These are phyloP conservation scores for Austrolebias charrua DNA, from an alignment of 2,797 vertebrate genomes.

Conservation along the genomic window DNA sequence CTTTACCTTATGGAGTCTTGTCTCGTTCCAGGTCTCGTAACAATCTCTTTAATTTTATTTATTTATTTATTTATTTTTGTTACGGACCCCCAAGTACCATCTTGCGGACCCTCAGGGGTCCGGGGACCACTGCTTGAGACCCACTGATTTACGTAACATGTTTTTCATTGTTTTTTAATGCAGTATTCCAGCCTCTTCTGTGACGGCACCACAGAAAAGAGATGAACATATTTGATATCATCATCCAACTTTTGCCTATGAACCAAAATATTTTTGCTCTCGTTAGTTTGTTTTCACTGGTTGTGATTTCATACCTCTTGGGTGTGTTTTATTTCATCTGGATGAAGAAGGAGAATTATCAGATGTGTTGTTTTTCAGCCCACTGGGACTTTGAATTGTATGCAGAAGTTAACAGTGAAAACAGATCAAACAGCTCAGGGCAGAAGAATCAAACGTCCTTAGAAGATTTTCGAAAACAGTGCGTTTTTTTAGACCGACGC, in stretches of 20 bases:
- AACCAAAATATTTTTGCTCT: conserved; percentile 14
- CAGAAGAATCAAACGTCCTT: conserved; percentile 51
- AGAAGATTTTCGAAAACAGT: conserved; percentile 48
- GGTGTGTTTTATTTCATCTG: conserved; percentile 50
- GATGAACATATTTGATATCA: background rate
- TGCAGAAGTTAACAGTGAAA: conserved; percentile 31
- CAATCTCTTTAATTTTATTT: no score
- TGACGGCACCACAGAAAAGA: background rate
- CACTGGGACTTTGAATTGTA: conserved; percentile 25
- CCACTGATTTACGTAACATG: no score
- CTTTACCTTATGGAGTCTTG: no score
- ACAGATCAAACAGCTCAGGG: conserved; percentile 48
- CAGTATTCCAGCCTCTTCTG: background rate
- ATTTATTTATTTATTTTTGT: no score
- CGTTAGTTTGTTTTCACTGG: background rate
- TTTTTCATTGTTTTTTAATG: background rate
- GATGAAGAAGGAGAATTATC: conserved; percentile 44
- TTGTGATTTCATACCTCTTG: conserved; percentile 33
- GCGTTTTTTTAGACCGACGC: conserved; percentile 30
- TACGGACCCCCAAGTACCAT: no score
- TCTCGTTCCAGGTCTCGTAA: no score
- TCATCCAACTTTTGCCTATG: conserved; percentile 1
- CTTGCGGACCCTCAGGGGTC: no score
- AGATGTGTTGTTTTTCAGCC: conserved; percentile 51
- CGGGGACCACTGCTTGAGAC: no score